Base-by-base conservation (phyloP, 2,888 invertebrate genomes). In the Hirtodrosophila alboralis region DNA sequence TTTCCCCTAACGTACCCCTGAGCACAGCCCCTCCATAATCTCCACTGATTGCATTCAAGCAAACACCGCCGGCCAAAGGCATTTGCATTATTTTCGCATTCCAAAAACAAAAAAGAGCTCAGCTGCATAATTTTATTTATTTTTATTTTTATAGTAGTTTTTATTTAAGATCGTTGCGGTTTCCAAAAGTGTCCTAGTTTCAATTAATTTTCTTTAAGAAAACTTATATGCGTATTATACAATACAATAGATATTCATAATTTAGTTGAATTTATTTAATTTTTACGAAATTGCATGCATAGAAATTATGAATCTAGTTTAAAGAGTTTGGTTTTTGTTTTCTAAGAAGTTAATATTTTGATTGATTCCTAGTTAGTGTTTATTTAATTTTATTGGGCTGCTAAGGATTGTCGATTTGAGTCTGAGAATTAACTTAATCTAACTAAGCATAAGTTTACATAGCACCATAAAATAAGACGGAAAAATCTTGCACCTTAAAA, bases 51-150 rank as follows among this genome's bases (percentile, higher is more conserved):
- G 73, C 84, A 69, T 71, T 78, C 75, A 65, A 64, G 44, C 49
- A 59, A 65, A 73, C 66, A 78, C 81, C 73, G 63, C 45, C 53
- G 84, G 80, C 66, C 64, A 66, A 65, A 74, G 43, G 52, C 59
- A 75, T 77, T 80, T 80, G 84, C 80, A 80, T 83, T 83, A 83
- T 80, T 72, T 68, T 75, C 72, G 69, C 80, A 77, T 75, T 83
- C 77, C 76, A 76, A 70, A 78, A 61, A 64, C n/a, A n/a, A n/a
- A n/a, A n/a, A n/a, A n/a, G n/a, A n/a, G n/a, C 54, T 62, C 58
- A 64, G 63, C 58, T 67, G 44, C 62, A 63, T 52, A 36, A 69
- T 62, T 58, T 76, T 40, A 48, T 43, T 58, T 54, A 57, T 58
- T 74, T 74, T 67, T 71, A 44, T 49, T 54, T 64, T 66, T 48